phyloP scores from a whole-genome alignment of 2,888 invertebrate genomes.

The Harpagoxenus sublaevis region DNA sequence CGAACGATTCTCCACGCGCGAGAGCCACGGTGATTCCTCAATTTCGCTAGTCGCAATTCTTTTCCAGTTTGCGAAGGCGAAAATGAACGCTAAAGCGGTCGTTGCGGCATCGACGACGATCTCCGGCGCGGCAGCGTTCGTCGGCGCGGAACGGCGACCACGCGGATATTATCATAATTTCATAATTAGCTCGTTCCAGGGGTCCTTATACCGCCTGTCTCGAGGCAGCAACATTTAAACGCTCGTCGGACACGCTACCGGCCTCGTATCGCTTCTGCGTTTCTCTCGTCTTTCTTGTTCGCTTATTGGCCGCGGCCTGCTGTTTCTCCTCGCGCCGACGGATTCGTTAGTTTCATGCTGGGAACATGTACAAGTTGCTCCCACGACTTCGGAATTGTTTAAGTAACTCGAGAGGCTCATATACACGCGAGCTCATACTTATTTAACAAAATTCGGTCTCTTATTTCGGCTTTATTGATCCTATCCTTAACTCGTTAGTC shows the following conservation, averaged over 20 bases:
- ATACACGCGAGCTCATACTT: neutral
- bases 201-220: constrained; percentile 79
- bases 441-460: constrained; percentile 18
- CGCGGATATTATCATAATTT: constrained; percentile 84
- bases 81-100: constrained; percentile 48
- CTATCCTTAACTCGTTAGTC: neutral
- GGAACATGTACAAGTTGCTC: constrained; percentile 43
- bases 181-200: constrained; percentile 84
- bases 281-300: constrained; percentile 19
- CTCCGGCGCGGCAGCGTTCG: constrained; percentile 57
- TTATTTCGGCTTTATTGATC: neutral
- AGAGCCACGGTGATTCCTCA: constrained; percentile 8
- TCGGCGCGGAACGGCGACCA: constrained; percentile 72
- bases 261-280: constrained; percentile 58
- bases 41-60: neutral
- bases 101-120: constrained; percentile 61
- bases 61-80: constrained; percentile 22
- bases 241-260: constrained; percentile 78
- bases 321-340: constrained; percentile 60
- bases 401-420: constrained; percentile 17
- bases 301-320: constrained; percentile 67
- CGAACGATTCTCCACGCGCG: neutral
- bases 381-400: constrained; percentile 39
- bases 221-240: constrained; percentile 76
- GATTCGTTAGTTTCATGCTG: constrained; percentile 36